phyloP scores from a whole-genome alignment of 2,797 vertebrate genomes.

The Lacerta viridis region DNA sequence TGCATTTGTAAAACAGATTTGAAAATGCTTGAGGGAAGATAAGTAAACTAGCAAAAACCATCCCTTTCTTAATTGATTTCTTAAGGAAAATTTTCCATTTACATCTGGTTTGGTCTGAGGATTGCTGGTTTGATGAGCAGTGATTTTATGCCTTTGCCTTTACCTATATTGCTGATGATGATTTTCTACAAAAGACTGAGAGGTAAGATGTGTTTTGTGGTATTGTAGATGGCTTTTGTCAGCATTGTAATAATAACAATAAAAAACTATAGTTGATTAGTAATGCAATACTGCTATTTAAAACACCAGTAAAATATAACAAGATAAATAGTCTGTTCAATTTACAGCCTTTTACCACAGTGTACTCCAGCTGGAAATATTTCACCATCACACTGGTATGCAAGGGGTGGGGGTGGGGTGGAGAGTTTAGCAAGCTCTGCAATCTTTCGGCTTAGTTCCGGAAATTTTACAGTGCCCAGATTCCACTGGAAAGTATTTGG shows the following conservation, averaged over 20 bases:
- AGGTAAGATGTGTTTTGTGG: not conserved
- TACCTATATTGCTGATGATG: constrained; percentile 30
- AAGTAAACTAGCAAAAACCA: constrained; percentile 80
- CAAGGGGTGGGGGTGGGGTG: constrained; percentile 58
- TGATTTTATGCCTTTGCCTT: constrained; percentile 1
- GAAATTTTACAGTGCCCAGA: constrained; percentile 84
- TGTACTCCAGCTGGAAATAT: constrained; percentile 80
- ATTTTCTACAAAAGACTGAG: constrained; percentile 60
- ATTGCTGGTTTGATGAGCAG: constrained; percentile 61
- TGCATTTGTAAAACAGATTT: constrained; percentile 76
- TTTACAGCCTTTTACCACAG: constrained; percentile 49
- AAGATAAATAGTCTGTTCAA: constrained; percentile 60
- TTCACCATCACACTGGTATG: constrained; percentile 75
- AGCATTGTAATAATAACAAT: constrained; percentile 16
- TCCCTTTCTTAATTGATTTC: constrained; percentile 74
- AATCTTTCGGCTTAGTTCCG: constrained; percentile 78
- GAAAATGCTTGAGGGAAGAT: constrained; percentile 78
- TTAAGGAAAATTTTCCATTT: constrained; percentile 53
- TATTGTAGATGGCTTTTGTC: too few species aligned
- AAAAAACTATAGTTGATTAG: constrained; percentile 40
- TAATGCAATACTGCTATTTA: constrained; percentile 43
- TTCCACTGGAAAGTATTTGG: constrained; percentile 86
- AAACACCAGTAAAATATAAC: constrained; percentile 40
- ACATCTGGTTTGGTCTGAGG: constrained; percentile 35
- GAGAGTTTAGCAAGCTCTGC: constrained; percentile 78